A percentile compares a stretch with the other conserved stretches of the same genome.
Evolutionary conservation across 2,797 vertebrate genomes (phyloP).

Genomic region (Hypotaenidia philippensis): DNA sequence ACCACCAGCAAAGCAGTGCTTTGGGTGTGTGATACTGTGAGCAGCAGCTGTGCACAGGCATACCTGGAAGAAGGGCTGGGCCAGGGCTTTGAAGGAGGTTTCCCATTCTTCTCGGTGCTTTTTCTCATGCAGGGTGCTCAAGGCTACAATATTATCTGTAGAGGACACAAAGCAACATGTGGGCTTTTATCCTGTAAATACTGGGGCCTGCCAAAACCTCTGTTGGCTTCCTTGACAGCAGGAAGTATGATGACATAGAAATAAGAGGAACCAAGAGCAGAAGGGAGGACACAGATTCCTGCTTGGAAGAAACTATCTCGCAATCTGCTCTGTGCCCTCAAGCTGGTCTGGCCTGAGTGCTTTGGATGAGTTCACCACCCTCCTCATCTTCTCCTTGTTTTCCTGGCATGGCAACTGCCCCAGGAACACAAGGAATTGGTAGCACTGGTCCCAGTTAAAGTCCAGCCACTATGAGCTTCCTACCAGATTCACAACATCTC

Average conservation of each 20-base stretch:
- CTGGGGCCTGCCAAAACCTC: not conserved
- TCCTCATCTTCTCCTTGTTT: not conserved
- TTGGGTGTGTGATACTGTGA: fast-evolving
- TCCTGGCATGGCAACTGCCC: not conserved
- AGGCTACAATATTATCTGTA: not conserved
- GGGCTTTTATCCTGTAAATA: not conserved
- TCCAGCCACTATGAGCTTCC: too few species aligned
- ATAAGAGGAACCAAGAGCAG: not conserved
- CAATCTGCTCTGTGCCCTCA: not conserved
- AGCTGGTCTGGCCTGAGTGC: not conserved
- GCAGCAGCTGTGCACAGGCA: not conserved
- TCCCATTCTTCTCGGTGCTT: not conserved
- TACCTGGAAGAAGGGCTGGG: not conserved
- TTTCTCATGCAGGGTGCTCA: not conserved
- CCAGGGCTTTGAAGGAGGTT: not conserved
- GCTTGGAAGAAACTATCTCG: not conserved
- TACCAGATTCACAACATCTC: not conserved
- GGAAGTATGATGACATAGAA: not conserved
- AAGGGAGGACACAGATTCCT: not conserved
- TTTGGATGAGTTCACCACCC: not conserved
- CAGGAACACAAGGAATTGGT: not conserved
- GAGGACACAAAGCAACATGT: not conserved
- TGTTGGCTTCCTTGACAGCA: not conserved
- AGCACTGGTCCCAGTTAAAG: not conserved
- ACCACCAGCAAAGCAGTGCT: too few species aligned